A percentile compares a stretch with the other conserved stretches of the same genome.
Evolutionary conservation across 2,113 vertebrate species (phyloP).

Genomic region (Ariopsis seemanni): DNA sequence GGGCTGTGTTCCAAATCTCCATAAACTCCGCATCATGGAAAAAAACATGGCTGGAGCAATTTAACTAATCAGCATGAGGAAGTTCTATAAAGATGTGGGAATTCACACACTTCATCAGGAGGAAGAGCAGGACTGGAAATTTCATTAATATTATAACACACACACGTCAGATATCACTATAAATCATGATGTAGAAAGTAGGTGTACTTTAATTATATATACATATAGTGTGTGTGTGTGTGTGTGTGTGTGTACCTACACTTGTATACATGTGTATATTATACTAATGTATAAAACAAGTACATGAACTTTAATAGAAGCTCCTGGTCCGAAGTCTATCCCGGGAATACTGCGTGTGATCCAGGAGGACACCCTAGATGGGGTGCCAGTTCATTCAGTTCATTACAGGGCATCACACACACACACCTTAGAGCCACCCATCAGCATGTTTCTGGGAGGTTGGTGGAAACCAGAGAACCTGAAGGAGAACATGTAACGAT

Average conservation of each 20-base stretch:
- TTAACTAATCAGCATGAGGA: not conserved
- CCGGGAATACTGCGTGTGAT: not conserved
- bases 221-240: not conserved
- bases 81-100: not conserved
- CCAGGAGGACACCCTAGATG: not conserved
- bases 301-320: not conserved
- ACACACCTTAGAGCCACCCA: not conserved
- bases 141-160: conserved; percentile 18
- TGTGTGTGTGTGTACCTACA: not conserved
- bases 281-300: not conserved
- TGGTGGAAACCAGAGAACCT: not conserved
- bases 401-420: not conserved
- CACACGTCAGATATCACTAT: not conserved
- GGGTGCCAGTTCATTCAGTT: not conserved
- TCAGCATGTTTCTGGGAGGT: not conserved
- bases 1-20: not conserved
- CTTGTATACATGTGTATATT: not conserved
- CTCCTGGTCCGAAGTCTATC: not conserved
- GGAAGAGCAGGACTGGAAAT: conserved; percentile 20
- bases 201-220: not conserved
- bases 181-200: not conserved
- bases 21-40: not conserved
- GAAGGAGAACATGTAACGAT: not conserved
- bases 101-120: conserved; percentile 6
- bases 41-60: not conserved